phyloP scores from a whole-genome alignment of 2,888 invertebrate genomes.

The Monoplex corrugatus region DNA sequence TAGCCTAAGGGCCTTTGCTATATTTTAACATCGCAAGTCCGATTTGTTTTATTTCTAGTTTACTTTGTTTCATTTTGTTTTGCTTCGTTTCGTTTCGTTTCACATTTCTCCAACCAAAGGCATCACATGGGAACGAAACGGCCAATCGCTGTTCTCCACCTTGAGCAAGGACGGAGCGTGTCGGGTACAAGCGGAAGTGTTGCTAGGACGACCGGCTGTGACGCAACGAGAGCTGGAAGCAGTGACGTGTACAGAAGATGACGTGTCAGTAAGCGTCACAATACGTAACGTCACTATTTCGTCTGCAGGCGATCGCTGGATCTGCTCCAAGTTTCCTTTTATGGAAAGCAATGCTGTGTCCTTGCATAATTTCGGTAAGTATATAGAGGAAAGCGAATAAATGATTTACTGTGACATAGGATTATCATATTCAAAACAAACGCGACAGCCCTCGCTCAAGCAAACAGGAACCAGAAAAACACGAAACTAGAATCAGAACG shows the following conservation, averaged over 20 bases:
- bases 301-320: constrained; percentile 31
- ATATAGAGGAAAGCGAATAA: too few species aligned
- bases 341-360: constrained; percentile 40
- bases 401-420: too few species aligned
- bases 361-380: constrained; percentile 39
- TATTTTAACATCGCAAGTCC: too few species aligned
- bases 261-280: constrained; percentile 34
- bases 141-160: constrained; percentile 39
- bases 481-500: too few species aligned
- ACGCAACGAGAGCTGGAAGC: constrained; percentile 33
- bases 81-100: background rate
- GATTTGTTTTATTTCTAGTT: background rate
- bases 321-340: constrained; percentile 47
- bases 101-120: background rate
- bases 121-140: constrained; percentile 40
- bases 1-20: too few species aligned
- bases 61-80: background rate
- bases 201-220: constrained; percentile 21
- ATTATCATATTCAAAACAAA: too few species aligned
- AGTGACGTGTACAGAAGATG: constrained; percentile 40
- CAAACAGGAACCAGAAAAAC: too few species aligned
- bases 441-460: too few species aligned
- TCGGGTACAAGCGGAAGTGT: constrained; percentile 28
- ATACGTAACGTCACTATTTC: constrained; percentile 43
- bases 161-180: background rate